A percentile compares a stretch with the other conserved stretches of the same genome.
phyloP scores from a whole-genome alignment of 1,140 invertebrate species.

The Drosophila mauritiana region DNA sequence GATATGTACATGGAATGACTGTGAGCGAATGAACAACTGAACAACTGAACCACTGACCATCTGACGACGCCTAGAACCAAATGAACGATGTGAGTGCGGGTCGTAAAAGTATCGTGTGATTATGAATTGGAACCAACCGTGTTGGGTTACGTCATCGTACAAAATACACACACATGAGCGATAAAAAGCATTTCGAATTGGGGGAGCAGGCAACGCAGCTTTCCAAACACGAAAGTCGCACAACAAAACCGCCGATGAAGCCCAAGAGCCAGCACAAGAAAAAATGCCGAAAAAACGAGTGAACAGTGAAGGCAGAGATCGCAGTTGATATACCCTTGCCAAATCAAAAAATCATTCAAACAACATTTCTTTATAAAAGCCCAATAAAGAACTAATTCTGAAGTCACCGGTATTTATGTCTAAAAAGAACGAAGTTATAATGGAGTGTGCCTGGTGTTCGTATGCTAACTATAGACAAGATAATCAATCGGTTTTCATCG shows the following conservation, averaged over 20 bases:
- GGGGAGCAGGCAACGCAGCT: conserved; percentile 52
- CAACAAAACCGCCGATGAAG: conserved; percentile 70
- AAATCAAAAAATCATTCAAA: background rate
- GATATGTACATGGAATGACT: conserved; percentile 22
- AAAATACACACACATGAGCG: conserved; percentile 47
- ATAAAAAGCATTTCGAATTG: conserved; percentile 75
- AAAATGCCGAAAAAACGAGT: conserved; percentile 42
- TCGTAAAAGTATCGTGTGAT: conserved; percentile 67
- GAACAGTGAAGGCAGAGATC: conserved; percentile 25
- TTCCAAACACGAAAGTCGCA: conserved; percentile 72
- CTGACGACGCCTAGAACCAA: conserved; percentile 53
- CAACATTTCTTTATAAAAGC: background rate
- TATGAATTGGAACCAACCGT: conserved; percentile 73
- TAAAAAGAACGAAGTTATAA: background rate
- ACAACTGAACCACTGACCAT: conserved; percentile 26
- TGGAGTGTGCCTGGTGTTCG: background rate
- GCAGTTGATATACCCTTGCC: conserved; percentile 4
- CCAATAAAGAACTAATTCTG: background rate
- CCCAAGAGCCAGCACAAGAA: conserved; percentile 28
- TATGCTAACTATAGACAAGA: background rate
- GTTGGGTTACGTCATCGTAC: conserved; percentile 75
- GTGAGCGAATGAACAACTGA: conserved; percentile 7
- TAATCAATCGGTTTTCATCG: background rate
- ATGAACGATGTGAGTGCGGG: conserved; percentile 23
- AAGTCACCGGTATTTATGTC: background rate